Base-by-base conservation (phyloP, 2,888 invertebrate species). In the Plagodis dolabraria region DNA sequence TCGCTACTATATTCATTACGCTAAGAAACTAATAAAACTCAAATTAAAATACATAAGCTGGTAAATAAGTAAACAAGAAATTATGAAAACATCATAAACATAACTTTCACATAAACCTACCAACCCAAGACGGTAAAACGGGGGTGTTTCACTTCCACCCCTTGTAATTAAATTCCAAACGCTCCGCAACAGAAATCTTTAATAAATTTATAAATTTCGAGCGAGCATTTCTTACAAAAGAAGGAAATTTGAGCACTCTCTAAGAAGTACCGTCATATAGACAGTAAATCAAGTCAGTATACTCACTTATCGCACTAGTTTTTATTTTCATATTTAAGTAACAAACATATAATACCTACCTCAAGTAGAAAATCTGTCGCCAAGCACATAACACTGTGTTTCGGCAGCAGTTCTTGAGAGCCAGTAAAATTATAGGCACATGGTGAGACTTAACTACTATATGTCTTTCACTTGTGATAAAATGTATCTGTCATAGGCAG, bases 141-240 rank as follows among this genome's bases (percentile, higher is more conserved):
- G 50, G 49, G 46, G 51, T 46, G 49, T 36, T n/a, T 2, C 40
- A 40, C 33, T 9, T 52, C 53, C 46, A 55, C 63, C 62, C 61
- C 55, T 54, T 64, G 71, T 85, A 82, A 87, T 86, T 82, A 84
- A 85, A 83, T 84, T 82, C 75, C 66, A 57, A 52, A 53, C 53
- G 62, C 45, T 43, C 38, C 58, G 68, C 68, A 65, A 68, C 70
- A 67, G 74, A 76, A 62, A 75, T 80, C 79, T 83, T 87, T 89
- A 85, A 89, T 87, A 88, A 89, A 90, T 92, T 92, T 89, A 86
- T 86, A 88, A 89, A 89, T 88, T 89, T 87, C 65, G 75, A 78
- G 77, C 76, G 73, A 72, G 74, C 80, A 79, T 86, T 85, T 87
- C 86, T 87, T 88, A 86, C 86, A 85, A 86, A 84, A 85, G 74